A percentile compares a stretch with the other conserved stretches of the same genome.
phyloP scores from a whole-genome alignment of 2,113 vertebrate genomes.

The Hyla sarda region DNA sequence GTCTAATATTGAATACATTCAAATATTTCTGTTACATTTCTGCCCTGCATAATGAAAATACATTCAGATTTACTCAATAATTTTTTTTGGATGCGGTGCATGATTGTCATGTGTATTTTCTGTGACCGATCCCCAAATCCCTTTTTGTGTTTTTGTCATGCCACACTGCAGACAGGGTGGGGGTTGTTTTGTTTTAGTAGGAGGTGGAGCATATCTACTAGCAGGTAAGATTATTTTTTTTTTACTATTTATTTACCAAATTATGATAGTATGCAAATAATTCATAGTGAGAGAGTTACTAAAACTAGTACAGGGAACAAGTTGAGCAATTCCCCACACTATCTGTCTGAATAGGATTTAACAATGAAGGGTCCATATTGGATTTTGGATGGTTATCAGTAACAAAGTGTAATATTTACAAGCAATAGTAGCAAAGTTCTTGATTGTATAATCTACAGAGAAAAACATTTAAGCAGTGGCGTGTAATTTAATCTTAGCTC shows the following conservation, averaged over 20 bases:
- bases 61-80: too few species aligned
- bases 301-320: not conserved
- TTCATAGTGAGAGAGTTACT: not conserved
- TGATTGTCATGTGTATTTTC: too few species aligned
- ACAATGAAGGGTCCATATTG: not conserved
- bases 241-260: not conserved
- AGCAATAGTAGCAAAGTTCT: not conserved
- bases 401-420: not conserved
- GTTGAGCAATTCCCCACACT: not conserved
- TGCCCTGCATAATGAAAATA: too few species aligned
- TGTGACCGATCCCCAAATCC: too few species aligned
- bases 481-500: slow-evolving; percentile 26
- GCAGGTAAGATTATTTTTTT: too few species aligned
- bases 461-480: slow-evolving; percentile 23
- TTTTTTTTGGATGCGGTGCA: too few species aligned
- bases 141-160: too few species aligned
- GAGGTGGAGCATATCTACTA: too few species aligned
- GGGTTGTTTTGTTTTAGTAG: too few species aligned
- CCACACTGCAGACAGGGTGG: too few species aligned
- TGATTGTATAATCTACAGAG: not conserved
- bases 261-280: not conserved
- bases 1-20: too few species aligned
- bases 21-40: too few species aligned
- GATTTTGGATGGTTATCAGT: not conserved
- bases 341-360: not conserved